A percentile compares a stretch with the other conserved stretches of the same genome.
Conservation (phyloP, 2,113 vertebrate species). For the Acrocephalus arundinaceus region DNA sequence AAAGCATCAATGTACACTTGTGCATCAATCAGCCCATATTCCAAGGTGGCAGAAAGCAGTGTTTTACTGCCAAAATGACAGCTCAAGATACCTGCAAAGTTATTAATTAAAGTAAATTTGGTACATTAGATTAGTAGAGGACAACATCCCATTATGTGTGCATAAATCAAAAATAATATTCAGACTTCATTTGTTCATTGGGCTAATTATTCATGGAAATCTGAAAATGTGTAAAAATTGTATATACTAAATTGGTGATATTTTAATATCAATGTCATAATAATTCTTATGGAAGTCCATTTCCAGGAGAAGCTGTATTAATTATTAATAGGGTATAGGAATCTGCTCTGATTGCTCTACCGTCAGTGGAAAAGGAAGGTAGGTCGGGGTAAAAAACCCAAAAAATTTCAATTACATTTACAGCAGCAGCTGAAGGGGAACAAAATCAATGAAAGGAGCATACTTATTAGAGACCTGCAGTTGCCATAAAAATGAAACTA, state of each 20-base stretch:
- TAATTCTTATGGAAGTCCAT: background rate
- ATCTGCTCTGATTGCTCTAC: slow-evolving; percentile 43
- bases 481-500: slow-evolving; percentile 82
- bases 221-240: background rate
- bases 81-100: background rate
- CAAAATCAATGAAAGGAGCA: slow-evolving; percentile 82
- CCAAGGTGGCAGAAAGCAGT: background rate
- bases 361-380: slow-evolving; percentile 38
- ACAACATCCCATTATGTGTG: background rate
- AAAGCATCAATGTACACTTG: background rate
- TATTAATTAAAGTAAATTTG: background rate
- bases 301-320: slow-evolving; percentile 39
- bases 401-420: slow-evolving; percentile 83
- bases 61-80: background rate
- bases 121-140: background rate
- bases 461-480: slow-evolving; percentile 80
- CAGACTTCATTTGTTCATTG: background rate
- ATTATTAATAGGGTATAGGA: slow-evolving; percentile 51
- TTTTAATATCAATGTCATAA: background rate
- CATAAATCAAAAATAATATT: background rate
- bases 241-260: background rate
- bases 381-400: slow-evolving; percentile 2
- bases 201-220: background rate
- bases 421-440: slow-evolving; percentile 77
- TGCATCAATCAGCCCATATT: background rate